These are phyloP conservation scores for Tethya wilhelma DNA, from an alignment of 37 sponge, comb jelly and placozoan genomes.

Conservation along the genomic window DNA sequence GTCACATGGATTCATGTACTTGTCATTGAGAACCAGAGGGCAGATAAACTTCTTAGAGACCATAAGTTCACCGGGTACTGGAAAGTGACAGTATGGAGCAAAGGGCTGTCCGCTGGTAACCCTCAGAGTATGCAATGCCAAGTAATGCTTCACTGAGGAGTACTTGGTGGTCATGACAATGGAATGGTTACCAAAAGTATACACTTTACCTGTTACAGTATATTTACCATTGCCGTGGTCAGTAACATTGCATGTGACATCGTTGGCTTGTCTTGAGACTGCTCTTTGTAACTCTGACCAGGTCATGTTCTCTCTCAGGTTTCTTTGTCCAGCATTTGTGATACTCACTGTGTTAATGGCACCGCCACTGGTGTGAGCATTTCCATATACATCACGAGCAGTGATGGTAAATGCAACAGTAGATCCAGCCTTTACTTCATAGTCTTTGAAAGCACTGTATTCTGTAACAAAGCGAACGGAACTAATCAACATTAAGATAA, in stretches of 20 bases:
- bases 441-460: background rate
- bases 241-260: background rate
- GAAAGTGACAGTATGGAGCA: background rate
- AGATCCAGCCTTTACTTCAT: background rate
- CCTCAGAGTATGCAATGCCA: background rate
- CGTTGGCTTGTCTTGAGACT: background rate
- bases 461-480: background rate
- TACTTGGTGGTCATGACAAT: slow-evolving; percentile 10
- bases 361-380: slow-evolving; percentile 29
- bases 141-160: background rate
- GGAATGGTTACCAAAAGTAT: background rate
- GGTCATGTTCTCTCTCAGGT: background rate
- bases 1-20: background rate
- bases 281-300: background rate
- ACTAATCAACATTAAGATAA: background rate
- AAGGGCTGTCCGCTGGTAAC: background rate
- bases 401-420: background rate
- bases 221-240: slow-evolving; percentile 29
- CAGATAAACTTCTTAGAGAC: background rate
- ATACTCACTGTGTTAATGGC: slow-evolving; percentile 3
- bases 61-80: slow-evolving; percentile 4
- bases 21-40: background rate
- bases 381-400: slow-evolving; percentile 4
- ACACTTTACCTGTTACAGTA: background rate
- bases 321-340: background rate